Evolutionary conservation across 1,140 invertebrate genomes (phyloP).

Genomic region (Drosophila truncata): DNA sequence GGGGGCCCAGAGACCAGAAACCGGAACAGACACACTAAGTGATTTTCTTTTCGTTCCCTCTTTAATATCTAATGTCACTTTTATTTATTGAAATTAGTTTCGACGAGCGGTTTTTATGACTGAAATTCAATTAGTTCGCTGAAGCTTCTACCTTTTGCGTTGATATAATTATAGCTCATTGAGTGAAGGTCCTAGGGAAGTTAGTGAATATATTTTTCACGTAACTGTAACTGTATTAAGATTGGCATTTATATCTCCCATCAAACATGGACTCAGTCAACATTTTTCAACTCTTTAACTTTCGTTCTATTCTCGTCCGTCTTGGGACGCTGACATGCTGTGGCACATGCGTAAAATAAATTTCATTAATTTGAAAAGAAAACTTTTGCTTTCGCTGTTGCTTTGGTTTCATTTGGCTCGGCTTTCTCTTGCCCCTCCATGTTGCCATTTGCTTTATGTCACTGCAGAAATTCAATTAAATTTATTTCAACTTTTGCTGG

Average conservation of each 20-base stretch:
- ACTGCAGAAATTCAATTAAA: slow-evolving; percentile 79
- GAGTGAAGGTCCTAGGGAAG: background rate
- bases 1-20: slow-evolving; percentile 15
- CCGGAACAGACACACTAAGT: slow-evolving; percentile 60
- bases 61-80: slow-evolving; percentile 63
- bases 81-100: slow-evolving; percentile 78
- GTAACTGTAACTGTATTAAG: background rate
- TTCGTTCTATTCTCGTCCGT: slow-evolving; percentile 2
- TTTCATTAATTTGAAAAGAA: slow-evolving; percentile 69
- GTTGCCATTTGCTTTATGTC: slow-evolving; percentile 49
- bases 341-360: slow-evolving; percentile 63
- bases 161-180: slow-evolving; percentile 26
- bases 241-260: background rate
- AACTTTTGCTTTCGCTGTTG: slow-evolving; percentile 49
- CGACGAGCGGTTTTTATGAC: slow-evolving; percentile 47
- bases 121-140: slow-evolving; percentile 42
- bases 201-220: background rate
- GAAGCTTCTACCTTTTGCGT: slow-evolving; percentile 12
- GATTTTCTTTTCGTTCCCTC: slow-evolving; percentile 36
- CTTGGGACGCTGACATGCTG: slow-evolving; percentile 33
- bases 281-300: slow-evolving; percentile 5
- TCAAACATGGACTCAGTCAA: background rate
- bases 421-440: slow-evolving; percentile 7
- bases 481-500: slow-evolving; percentile 77
- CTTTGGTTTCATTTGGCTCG: slow-evolving; percentile 25